Evolutionary conservation across 1,140 invertebrate species (phyloP), one percentile per base, ranked within the genome.

Genomic region (Macrocentrus cingulum): DNA sequence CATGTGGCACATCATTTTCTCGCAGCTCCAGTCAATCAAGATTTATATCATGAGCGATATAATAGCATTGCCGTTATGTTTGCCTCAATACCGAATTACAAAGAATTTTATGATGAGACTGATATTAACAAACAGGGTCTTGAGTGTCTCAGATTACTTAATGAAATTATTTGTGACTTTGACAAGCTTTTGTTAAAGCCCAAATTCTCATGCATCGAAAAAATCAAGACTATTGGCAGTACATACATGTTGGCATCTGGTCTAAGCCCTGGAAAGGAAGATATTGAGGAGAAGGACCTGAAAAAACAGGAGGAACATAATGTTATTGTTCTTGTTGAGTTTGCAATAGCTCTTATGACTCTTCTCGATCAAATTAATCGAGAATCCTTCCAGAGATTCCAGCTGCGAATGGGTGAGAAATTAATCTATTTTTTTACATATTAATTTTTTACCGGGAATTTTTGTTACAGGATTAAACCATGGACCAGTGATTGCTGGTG

Each of bases 131-230:
- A 97, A 69, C 94, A 97, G 78, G 97, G 97, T 0, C 76, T 98
- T 6, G 97, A 98, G 74, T 99, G 95, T 75, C 76, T 99, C 39
- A 78, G 96, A 54, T 81, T 99, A 11, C 81, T 99, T 0, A 99
- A 99, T 74, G 97, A 99, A 81, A 98, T 99, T 59, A 97, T 99
- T 56, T 97, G 94, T 66, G 97, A 98, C 75, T 99, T 98, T 80
- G 97, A 99, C 76, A 95, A 97, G 87, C 75, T 97, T 9, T 74
- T 97, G n/a, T 75, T 94, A 6, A 96, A 97, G 70, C 93, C 93
- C 0, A 96, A 96, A 69, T 99, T 94, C 78, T 95, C 90, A 63
- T 88, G 91, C 60, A 94, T 99, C 60, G 97, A 99, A 78, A 99
- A 99, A 77, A 99, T 99, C 44, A 99, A 99, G 77, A 99, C 97